phyloP scores from a whole-genome alignment of 2,113 vertebrate species.

The Chaetorhynchus papuensis region DNA sequence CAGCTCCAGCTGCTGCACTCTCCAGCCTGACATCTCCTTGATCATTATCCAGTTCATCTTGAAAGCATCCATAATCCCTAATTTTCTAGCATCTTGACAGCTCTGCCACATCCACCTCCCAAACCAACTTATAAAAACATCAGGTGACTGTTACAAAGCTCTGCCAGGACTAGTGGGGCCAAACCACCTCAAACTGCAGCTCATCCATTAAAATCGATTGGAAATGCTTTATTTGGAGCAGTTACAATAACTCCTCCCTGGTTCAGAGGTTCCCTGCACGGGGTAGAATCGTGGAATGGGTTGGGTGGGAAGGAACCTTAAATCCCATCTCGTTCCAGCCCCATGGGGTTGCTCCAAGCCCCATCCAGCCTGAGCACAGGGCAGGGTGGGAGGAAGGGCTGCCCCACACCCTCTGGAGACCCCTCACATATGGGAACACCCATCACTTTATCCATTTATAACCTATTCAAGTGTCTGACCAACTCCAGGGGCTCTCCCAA shows the following conservation, averaged over 20 bases:
- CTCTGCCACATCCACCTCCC: neutral
- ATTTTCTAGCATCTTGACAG: neutral
- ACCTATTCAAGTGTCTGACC: fast-evolving
- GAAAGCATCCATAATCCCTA: neutral
- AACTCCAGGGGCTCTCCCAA: neutral
- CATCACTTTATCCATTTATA: fast-evolving
- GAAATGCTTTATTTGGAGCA: neutral
- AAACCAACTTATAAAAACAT: neutral
- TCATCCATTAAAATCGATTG: neutral
- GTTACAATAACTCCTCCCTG: neutral
- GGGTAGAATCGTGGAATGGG: neutral
- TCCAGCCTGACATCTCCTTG: neutral
- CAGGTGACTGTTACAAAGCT: neutral
- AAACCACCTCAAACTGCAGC: neutral
- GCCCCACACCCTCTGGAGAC: neutral
- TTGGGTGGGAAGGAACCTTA: neutral
- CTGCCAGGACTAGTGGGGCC: neutral
- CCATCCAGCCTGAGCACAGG: fast-evolving
- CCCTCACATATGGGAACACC: fast-evolving
- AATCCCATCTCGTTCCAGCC: neutral
- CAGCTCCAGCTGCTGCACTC: neutral
- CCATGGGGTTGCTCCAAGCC: neutral
- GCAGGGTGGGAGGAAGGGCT: neutral
- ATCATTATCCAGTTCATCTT: neutral
- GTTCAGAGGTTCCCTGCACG: neutral